Evolutionary conservation across 2,113 vertebrate species (phyloP).

Genomic region (Nesoenas mayeri): DNA sequence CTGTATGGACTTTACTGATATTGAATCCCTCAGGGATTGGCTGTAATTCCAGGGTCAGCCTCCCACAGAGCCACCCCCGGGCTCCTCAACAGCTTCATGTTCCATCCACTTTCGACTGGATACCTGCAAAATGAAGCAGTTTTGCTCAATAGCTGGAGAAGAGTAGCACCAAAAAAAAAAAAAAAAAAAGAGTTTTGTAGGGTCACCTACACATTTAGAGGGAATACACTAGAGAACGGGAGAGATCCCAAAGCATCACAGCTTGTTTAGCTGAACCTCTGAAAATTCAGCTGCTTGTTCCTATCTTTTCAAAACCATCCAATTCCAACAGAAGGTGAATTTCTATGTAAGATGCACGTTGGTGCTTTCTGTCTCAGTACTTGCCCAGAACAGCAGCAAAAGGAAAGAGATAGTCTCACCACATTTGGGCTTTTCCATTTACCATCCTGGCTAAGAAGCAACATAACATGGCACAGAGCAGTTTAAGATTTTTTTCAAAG

Average conservation of each 20-base stretch:
- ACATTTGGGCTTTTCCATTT: background rate
- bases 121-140: background rate
- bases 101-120: background rate
- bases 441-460: background rate
- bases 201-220: background rate
- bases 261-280: background rate
- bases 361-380: background rate
- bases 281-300: background rate
- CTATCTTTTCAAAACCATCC: background rate
- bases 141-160: background rate
- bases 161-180: rapidly evolving
- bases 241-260: background rate
- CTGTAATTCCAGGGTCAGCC: background rate
- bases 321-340: background rate
- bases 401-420: background rate
- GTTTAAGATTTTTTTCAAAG: background rate
- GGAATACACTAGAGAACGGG: background rate
- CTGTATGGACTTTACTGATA: background rate
- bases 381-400: background rate
- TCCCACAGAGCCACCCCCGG: background rate
- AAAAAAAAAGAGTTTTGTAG: background rate
- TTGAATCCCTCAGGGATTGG: background rate
- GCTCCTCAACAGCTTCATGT: background rate
- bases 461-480: background rate
- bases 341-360: background rate